phyloP scores from a whole-genome alignment of 2,888 invertebrate genomes.

The Epirrhoe tristata region DNA sequence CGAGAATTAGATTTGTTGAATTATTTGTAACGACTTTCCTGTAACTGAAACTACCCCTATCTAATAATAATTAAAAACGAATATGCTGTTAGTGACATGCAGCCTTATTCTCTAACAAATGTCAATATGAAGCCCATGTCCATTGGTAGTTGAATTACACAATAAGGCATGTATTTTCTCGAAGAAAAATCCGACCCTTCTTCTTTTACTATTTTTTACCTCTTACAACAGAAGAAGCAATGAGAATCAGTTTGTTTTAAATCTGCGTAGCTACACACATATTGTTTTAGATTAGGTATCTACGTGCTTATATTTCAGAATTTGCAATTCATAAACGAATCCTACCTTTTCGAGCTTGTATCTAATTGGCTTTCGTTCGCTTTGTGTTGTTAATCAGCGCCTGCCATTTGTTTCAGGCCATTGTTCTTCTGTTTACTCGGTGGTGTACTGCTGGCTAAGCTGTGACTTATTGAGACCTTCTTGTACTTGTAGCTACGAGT shows the following conservation, averaged over 20 bases:
- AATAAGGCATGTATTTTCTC: too few relatives aligned
- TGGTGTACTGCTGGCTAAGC: slow-evolving; percentile 2
- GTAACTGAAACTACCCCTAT: slow-evolving; percentile 15
- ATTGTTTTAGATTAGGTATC: background rate
- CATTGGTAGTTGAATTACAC: too few relatives aligned
- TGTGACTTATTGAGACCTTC: slow-evolving; percentile 44
- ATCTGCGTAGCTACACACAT: background rate
- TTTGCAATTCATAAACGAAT: slow-evolving; percentile 14
- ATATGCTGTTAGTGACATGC: background rate
- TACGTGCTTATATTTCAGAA: background rate
- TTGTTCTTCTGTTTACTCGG: slow-evolving; percentile 48
- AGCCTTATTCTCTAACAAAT: too few relatives aligned
- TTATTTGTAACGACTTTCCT: slow-evolving; percentile 34
- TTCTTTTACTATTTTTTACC: background rate
- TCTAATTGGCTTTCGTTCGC: slow-evolving; percentile 62
- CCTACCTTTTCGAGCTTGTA: slow-evolving; percentile 32
- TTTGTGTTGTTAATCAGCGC: slow-evolving; percentile 65
- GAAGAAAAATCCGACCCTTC: slow-evolving; percentile 9
- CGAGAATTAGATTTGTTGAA: slow-evolving; percentile 41
- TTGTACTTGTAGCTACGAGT: slow-evolving; percentile 27
- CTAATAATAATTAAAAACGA: background rate
- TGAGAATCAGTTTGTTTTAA: background rate
- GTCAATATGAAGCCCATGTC: too few relatives aligned
- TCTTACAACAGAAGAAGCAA: slow-evolving; percentile 29
- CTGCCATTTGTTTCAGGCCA: slow-evolving; percentile 50